Evolutionary conservation across 2,888 invertebrate genomes (phyloP), one percentile per base, ranked within the genome.

Genomic region (Eulithis prunata): DNA sequence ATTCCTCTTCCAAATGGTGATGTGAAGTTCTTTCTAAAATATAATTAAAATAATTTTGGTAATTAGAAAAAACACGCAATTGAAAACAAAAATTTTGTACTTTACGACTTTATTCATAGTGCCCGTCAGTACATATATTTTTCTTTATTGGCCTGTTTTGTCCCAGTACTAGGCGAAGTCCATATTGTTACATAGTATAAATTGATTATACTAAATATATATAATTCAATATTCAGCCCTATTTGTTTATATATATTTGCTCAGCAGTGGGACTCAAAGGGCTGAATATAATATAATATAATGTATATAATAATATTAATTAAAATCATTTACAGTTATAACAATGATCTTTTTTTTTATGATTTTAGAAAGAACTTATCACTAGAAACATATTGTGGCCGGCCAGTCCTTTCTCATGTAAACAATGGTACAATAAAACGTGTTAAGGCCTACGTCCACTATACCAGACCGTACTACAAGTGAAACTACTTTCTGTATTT

Each of bases 391-490:
- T 67, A 52, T 62, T 80, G 84, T 84, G 84, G 79, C 77, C 84
- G 73, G 82, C 81, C 78, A 74, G 78, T 80, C 70, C 78, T 84
- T 86, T 85, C 83, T 77, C 84, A 78, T 86, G 78, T 76, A 82
- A 75, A 76, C 81, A 78, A 74, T 81, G 85, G 82, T 82, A 77
- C 75, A 63, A 65, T 68, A 45, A 49, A 61, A 74, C 64, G 36
- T 51, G 38, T 66, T 57, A 58, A 61, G 56, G 52, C 46, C n/a
- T 2, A 45, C 57, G 57, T 58, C 51, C 51, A 62, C 13, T 46
- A 45, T n/a, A 43, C 13, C 68, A 62, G 69, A 69, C 69, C 64
- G 66, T 1, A 64, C 53, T 56, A 64, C 61, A 57, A 68, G 58
- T 49, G 21, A 11, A 14, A 43, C 43, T 58, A 43, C 59, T 28